Percentiles rank a stretch among this genome's conserved stretches.
Evolutionary conservation across 2,113 vertebrate genomes (phyloP).

Genomic region (Caloenas nicobarica): DNA sequence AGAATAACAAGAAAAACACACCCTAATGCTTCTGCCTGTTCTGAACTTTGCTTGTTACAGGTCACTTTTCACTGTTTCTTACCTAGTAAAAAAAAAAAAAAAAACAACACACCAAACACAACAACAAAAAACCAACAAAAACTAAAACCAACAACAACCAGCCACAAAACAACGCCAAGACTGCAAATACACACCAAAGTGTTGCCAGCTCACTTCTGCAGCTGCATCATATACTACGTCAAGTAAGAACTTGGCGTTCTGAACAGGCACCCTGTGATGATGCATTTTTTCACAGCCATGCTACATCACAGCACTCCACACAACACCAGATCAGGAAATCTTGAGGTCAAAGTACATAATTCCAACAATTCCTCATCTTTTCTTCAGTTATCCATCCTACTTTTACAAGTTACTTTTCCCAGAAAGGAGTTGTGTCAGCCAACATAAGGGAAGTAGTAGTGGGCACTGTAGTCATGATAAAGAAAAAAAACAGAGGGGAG

Average conservation of each 20-base stretch:
- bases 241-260: neutral
- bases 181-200: neutral
- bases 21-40: neutral
- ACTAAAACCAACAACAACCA: too few relatives aligned
- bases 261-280: neutral
- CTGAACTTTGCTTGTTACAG: neutral
- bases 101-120: too few relatives aligned
- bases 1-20: neutral
- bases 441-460: neutral
- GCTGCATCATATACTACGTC: neutral
- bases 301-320: neutral
- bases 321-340: neutral
- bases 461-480: neutral
- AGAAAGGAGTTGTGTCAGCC: neutral
- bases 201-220: neutral
- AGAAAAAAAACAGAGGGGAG: neutral
- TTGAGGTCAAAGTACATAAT: neutral
- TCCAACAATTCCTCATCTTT: neutral
- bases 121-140: too few relatives aligned
- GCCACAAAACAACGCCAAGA: too few relatives aligned
- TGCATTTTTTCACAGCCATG: neutral
- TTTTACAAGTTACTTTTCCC: neutral
- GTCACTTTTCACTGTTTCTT: neutral
- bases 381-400: neutral
- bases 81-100: neutral